phyloP scores from a whole-genome alignment of 2,797 vertebrate genomes.

The Alectoris magna region DNA sequence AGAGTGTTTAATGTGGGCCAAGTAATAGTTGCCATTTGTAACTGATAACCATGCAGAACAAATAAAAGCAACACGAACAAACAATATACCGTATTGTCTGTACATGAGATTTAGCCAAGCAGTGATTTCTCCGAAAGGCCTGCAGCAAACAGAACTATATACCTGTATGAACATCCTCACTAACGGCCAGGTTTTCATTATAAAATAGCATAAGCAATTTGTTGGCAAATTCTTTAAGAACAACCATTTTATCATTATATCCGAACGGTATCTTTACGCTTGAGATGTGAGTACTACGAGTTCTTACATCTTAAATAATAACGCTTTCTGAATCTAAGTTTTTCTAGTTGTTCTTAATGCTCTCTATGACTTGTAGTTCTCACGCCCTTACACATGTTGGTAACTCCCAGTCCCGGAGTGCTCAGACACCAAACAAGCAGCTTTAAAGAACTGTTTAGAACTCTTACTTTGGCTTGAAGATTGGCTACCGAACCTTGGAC shows the following conservation, averaged over 20 bases:
- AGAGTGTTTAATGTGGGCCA: not conserved
- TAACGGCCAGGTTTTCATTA: not conserved
- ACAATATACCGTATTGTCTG: not conserved
- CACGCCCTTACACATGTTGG: not conserved
- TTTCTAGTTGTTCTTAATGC: not conserved
- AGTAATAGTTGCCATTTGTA: not conserved
- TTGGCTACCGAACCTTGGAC: not conserved
- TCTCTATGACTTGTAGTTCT: not conserved
- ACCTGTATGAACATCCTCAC: fast-evolving
- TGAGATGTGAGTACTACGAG: not conserved
- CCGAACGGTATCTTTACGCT: not conserved
- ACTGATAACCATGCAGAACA: not conserved
- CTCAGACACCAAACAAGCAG: not conserved
- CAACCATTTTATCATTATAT: not conserved
- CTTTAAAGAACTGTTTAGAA: not conserved
- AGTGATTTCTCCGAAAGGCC: not conserved
- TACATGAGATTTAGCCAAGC: not conserved
- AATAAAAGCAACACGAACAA: not conserved
- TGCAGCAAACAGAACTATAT: not conserved
- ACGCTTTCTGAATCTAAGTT: not conserved
- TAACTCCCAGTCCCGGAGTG: not conserved
- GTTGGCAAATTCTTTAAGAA: not conserved
- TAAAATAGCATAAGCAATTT: not conserved
- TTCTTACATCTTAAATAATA: not conserved
- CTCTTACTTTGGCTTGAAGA: not conserved